These are phyloP conservation scores for Drosophila rufa DNA, from an alignment of 1,140 invertebrate genomes.

Conservation along the genomic window DNA sequence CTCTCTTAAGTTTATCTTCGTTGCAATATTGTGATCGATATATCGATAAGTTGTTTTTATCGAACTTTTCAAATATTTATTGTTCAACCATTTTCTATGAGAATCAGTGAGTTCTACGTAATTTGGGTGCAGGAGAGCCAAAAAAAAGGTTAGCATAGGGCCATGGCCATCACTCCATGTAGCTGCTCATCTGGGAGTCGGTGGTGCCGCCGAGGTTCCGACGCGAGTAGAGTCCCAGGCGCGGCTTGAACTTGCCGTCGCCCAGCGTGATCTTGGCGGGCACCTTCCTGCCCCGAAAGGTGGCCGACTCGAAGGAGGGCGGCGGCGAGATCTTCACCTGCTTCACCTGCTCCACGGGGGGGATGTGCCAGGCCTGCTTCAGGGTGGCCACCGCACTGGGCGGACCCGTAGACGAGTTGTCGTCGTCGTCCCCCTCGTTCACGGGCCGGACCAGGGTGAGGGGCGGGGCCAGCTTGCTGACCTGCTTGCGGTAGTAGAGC, in stretches of 20 bases:
- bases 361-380: conserved; percentile 50
- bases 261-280: conserved; percentile 52
- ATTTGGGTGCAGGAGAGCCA: conserved; percentile 11
- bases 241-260: conserved; percentile 62
- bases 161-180: conserved; percentile 50
- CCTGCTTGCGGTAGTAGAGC: conserved; percentile 89
- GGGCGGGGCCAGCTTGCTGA: conserved; percentile 16
- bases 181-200: conserved; percentile 25
- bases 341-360: conserved; percentile 14
- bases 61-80: too few species aligned
- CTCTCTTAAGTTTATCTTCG: too few species aligned
- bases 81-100: not conserved
- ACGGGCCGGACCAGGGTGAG: conserved; percentile 65
- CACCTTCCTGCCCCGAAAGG: conserved; percentile 60
- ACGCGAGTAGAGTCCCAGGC: conserved; percentile 44
- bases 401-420: conserved; percentile 6
- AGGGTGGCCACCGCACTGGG: conserved; percentile 7
- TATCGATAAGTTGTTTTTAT: too few species aligned
- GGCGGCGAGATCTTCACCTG: conserved; percentile 54
- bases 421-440: not conserved
- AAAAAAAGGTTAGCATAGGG: not conserved
- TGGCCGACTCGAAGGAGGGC: conserved; percentile 69
- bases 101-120: not conserved
- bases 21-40: too few species aligned
- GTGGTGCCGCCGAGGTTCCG: conserved; percentile 28